Conservation (phyloP, 1,140 invertebrate species). For the Oscheius sp. region DNA sequence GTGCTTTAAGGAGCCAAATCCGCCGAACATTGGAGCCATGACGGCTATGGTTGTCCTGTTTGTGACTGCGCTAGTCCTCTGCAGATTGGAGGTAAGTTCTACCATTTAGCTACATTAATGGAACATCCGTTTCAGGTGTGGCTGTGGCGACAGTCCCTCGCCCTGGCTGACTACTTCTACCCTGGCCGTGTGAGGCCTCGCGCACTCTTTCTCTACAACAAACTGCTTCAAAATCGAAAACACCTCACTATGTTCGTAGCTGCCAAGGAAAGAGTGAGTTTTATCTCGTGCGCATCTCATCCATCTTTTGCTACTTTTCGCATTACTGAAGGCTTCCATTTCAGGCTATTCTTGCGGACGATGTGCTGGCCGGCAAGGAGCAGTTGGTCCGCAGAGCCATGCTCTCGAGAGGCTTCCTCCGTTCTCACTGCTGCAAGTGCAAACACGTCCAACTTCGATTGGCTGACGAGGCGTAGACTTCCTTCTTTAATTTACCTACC, state of each 20-base stretch:
- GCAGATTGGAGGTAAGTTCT: constrained; percentile 7
- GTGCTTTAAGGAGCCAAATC: constrained; percentile 24
- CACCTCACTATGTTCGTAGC: constrained; percentile 11
- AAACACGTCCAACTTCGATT: constrained; percentile 14
- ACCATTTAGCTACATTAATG: not conserved
- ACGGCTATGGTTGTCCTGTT: constrained; percentile 3
- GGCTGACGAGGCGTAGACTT: constrained; percentile 15
- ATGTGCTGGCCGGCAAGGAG: constrained; percentile 12
- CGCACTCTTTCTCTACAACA: constrained; percentile 16
- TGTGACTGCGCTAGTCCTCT: constrained; percentile 14
- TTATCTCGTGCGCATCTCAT: no score
- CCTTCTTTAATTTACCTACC: not conserved
- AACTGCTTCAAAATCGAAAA: constrained; percentile 11
- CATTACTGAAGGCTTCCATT: no score
- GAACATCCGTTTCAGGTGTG: constrained; percentile 6
- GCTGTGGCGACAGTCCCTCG: constrained; percentile 18
- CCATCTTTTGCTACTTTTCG: no score
- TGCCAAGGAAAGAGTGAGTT: not conserved
- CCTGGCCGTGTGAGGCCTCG: constrained; percentile 16
- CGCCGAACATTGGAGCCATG: constrained; percentile 8
- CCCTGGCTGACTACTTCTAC: constrained; percentile 25
- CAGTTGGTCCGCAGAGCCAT: constrained; percentile 8
- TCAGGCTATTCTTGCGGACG: not conserved
- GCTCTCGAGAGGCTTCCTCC: constrained; percentile 15
- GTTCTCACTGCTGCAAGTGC: constrained; percentile 13